Conservation (phyloP, 2,797 vertebrate genomes). For the Eulemur coronatus region DNA sequence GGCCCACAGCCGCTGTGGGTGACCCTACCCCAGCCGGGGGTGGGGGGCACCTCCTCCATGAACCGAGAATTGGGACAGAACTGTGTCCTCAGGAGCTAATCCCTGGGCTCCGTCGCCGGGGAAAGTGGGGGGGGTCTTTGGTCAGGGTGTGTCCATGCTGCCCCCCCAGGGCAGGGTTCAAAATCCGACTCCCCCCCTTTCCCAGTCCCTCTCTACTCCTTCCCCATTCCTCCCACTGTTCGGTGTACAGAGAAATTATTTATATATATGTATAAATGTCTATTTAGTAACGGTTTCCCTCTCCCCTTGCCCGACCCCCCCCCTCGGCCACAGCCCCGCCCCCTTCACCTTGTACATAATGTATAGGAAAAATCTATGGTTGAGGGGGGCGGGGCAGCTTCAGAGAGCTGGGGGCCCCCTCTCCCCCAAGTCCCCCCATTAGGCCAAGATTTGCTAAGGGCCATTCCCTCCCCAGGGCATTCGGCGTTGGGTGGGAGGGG, state of each 20-base stretch:
- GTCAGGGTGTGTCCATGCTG: constrained; percentile 63
- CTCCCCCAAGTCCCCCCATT: constrained; percentile 3
- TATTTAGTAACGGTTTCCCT: constrained; percentile 86
- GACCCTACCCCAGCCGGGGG: constrained; percentile 50
- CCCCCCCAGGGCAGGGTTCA: constrained; percentile 65
- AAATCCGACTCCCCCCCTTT: constrained; percentile 40
- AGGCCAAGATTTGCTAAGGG: constrained; percentile 73
- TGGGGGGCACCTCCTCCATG: neutral
- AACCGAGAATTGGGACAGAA: constrained; percentile 47
- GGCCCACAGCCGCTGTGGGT: constrained; percentile 84
- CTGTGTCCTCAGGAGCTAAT: constrained; percentile 61
- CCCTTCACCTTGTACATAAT: constrained; percentile 84
- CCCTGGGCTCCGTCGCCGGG: neutral
- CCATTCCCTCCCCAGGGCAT: constrained; percentile 64
- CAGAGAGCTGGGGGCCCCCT: constrained; percentile 68
- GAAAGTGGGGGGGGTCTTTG: neutral
- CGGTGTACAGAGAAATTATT: constrained; percentile 85
- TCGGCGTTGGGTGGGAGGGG: constrained; percentile 54
- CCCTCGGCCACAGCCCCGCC: constrained; percentile 57
- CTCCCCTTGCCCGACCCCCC: constrained; percentile 80
- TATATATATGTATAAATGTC: constrained; percentile 87
- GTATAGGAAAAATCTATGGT: constrained; percentile 87
- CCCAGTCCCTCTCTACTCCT: constrained; percentile 27
- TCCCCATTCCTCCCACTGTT: constrained; percentile 53
- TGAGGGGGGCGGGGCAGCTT: constrained; percentile 71